Base-by-base conservation (phyloP, 2,888 invertebrate genomes). In the Clunio marinus region DNA sequence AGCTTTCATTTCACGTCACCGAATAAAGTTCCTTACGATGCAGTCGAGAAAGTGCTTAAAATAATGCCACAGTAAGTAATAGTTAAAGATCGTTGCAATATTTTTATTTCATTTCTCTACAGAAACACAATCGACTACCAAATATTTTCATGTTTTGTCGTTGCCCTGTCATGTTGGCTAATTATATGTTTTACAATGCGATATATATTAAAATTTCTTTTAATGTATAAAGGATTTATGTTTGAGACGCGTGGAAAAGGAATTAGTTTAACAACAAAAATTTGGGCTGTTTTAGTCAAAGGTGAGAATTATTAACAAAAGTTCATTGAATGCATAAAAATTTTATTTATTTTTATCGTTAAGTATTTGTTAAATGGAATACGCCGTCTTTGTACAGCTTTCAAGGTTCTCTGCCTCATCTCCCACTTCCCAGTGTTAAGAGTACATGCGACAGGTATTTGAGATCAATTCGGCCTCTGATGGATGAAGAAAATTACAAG, bases 201-300 rank as follows among this genome's bases (percentile, higher is more conserved):
- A 70, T 91, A 93, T 75, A 81, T 85, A 28, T 83, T 95, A 69
- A 94, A 92, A 78, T 74, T 89, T 46, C 82, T 96, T 67, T 86
- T 96, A 68, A 87, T 89, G 80, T 96, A 96, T 83, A 93, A 94
- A 83, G 93, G 93, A 70, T 96, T 96, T 95, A 93, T 96, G 89
- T 96, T 92, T 78, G 94, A 96, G 77, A 83, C 87, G 13, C 82
- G 91, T 72, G 88, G 86, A 1, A 85, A 82, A 35, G 88, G 89
- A 1, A 79, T 83, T 2, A 91, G 93, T 0, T 70, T 80, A 1
- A 76, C 80, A 71, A 92, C 93, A 0, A 86, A 84, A 78, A 70
- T 90, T 0, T 96, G 96, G 96, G 80, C 88, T n/a, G 75, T 84
- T 65, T 77, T 88, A n/a, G 89, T 96, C 17, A 89, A 87, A 75